Evolutionary conservation across 2,797 vertebrate genomes (phyloP).

Genomic region (Dromococcyx pavoninus): DNA sequence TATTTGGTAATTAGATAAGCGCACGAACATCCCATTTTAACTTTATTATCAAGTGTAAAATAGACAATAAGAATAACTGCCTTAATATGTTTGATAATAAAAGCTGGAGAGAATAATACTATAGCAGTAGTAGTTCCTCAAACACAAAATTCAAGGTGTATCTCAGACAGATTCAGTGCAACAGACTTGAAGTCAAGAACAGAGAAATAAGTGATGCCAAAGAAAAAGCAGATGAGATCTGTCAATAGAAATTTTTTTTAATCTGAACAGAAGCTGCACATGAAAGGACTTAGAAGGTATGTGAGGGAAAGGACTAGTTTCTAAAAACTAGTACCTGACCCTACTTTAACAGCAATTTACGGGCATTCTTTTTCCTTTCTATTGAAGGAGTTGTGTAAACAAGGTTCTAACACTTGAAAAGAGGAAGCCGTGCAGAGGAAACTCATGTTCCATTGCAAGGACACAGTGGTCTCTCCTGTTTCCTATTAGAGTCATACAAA

Average conservation of each 20-base stretch:
- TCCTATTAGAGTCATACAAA: not conserved
- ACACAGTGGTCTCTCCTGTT: not conserved
- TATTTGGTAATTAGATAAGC: conserved; percentile 39
- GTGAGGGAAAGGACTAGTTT: not conserved
- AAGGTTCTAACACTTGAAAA: not conserved
- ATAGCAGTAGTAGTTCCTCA: not conserved
- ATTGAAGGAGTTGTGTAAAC: not conserved
- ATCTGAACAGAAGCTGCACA: not conserved
- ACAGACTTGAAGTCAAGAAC: not conserved
- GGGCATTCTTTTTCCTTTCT: not conserved
- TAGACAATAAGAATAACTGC: not conserved
- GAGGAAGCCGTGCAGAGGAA: not conserved
- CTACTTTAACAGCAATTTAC: not conserved
- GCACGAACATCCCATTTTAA: not conserved
- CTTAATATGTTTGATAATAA: conserved; percentile 12
- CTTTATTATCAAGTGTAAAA: conserved; percentile 1
- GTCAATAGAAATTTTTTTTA: conserved; percentile 21
- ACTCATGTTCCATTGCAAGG: not conserved
- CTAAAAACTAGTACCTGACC: not conserved
- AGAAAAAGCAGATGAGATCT: conserved; percentile 4
- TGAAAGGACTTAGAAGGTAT: not conserved
- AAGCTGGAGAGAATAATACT: not conserved
- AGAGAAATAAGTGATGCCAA: not conserved
- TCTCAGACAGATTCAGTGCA: not conserved
- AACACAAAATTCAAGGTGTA: not conserved